A percentile compares a stretch with the other conserved stretches of the same genome.
Evolutionary conservation across 2,113 vertebrate genomes (phyloP).

Genomic region (Tetrax tetrax): DNA sequence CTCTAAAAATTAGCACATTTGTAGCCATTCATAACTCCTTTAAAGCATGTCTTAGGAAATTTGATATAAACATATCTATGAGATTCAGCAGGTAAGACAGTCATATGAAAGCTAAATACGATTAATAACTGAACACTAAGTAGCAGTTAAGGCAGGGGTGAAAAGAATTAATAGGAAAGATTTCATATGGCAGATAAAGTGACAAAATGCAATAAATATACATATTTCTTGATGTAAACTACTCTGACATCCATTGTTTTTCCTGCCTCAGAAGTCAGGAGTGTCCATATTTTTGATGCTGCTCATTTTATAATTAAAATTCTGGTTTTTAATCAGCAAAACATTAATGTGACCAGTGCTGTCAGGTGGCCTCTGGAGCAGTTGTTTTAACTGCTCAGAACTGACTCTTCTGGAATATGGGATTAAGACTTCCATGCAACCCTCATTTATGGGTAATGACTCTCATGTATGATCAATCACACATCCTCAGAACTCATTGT

Average conservation of each 20-base stretch:
- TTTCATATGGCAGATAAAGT: slow-evolving; percentile 28
- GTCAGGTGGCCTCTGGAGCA: neutral
- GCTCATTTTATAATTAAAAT: neutral
- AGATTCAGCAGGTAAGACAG: slow-evolving; percentile 53
- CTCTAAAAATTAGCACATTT: slow-evolving; percentile 71
- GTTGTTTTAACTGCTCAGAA: neutral
- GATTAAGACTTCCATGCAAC: neutral
- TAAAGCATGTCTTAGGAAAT: slow-evolving; percentile 57
- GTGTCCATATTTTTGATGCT: neutral
- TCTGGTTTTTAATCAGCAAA: neutral
- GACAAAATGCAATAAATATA: slow-evolving; percentile 19
- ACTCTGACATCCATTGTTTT: neutral
- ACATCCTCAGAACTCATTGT: neutral
- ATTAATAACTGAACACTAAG: slow-evolving; percentile 44
- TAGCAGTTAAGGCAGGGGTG: slow-evolving; percentile 75
- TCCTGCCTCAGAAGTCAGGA: neutral
- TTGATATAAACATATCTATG: slow-evolving; percentile 39
- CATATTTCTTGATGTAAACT: slow-evolving; percentile 17
- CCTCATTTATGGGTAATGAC: neutral
- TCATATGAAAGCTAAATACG: slow-evolving; percentile 50
- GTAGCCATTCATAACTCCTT: slow-evolving; percentile 39
- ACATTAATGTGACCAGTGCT: neutral
- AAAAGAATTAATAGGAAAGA: slow-evolving; percentile 41
- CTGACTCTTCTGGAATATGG: neutral
- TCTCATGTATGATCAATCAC: neutral